Evolutionary conservation across 1,140 invertebrate genomes (phyloP), one percentile per base, ranked within the genome.

Genomic region (Formica exsecta): DNA sequence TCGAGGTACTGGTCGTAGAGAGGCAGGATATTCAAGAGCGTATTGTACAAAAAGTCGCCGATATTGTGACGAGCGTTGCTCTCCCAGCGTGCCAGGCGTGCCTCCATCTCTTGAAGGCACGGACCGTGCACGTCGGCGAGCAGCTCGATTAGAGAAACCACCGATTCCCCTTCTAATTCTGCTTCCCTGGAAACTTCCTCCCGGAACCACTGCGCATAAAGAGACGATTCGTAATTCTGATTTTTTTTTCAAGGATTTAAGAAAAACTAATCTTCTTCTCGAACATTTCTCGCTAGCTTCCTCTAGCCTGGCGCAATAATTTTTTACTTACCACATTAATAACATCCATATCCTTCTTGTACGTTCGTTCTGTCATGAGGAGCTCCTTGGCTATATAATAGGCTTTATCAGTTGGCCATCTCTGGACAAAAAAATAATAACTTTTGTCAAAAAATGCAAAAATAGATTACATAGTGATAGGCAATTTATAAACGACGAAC

Each of bases 371-470:
- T 1, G 98, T 99, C 98, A 99, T 99, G 7, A 99, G 95, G 73
- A 99, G 95, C 95, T 99, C 98, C 94, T 99, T 99, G 59, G 98
- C 97, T 89, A 99, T 97, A 93, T 98, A 99, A 95, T 99, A 99
- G 19, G 97, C 97, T 92, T 97, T 97, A 91, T 99, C 98, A 2
- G 96, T 96, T 19, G 97, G 97, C 94, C 96, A 96, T 87, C 96
- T 96, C 95, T 97, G 93, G 70, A 95, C 91, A 90, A 86, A 88
- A 66, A 91, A 68, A 73, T 36, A 77, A 70, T 54, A 16, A 19
- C 0, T 77, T 85, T 74, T 44, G 0, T 61, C n/a, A 25, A 73
- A 13, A 36, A 19, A 54, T 13, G 11, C 13, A 62, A 44, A n/a
- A 41, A 29, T 22, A 44, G 48, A 75, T 3, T 61, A 61, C 19